Percentiles rank a stretch among this genome's conserved stretches.
These are phyloP conservation scores for Centroberyx gerrardi DNA, from an alignment of 2,797 vertebrate genomes.

Conservation along the genomic window DNA sequence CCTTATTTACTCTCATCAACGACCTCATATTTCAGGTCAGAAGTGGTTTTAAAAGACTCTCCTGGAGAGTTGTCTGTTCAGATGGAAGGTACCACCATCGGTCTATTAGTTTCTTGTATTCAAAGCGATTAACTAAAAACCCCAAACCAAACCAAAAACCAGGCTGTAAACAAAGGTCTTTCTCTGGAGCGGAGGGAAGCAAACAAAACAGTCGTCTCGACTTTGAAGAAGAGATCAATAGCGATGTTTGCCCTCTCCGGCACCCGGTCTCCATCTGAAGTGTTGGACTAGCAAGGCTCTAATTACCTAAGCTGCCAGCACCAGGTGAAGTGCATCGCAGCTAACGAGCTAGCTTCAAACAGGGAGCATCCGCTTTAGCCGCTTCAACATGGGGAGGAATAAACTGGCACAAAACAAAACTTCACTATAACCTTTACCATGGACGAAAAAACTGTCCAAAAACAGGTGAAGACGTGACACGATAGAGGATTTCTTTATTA, in stretches of 20 bases:
- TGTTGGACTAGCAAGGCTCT: constrained; percentile 18
- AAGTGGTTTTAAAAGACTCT: too few species aligned
- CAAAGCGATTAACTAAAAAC: neutral
- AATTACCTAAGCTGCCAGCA: constrained; percentile 49
- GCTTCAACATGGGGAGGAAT: neutral
- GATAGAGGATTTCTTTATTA: too few species aligned
- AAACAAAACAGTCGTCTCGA: constrained; percentile 24
- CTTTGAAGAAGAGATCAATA: constrained; percentile 26
- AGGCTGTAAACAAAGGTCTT: neutral
- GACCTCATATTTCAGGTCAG: too few species aligned
- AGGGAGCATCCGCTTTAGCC: constrained; percentile 12
- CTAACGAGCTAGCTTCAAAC: constrained; percentile 36
- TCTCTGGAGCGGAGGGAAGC: neutral
- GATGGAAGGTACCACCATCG: too few species aligned
- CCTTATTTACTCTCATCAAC: too few species aligned
- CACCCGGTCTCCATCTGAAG: constrained; percentile 24
- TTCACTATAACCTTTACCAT: neutral
- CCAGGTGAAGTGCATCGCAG: constrained; percentile 34
- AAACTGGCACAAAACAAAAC: neutral
- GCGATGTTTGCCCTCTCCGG: constrained; percentile 7
- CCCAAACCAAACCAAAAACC: neutral
- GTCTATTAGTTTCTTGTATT: too few species aligned
- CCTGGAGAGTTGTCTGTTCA: too few species aligned
- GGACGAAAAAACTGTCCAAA: neutral
- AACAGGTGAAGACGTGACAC: neutral